Evolutionary conservation across 1,140 invertebrate species (phyloP).

Genomic region (Cepaea nemoralis): DNA sequence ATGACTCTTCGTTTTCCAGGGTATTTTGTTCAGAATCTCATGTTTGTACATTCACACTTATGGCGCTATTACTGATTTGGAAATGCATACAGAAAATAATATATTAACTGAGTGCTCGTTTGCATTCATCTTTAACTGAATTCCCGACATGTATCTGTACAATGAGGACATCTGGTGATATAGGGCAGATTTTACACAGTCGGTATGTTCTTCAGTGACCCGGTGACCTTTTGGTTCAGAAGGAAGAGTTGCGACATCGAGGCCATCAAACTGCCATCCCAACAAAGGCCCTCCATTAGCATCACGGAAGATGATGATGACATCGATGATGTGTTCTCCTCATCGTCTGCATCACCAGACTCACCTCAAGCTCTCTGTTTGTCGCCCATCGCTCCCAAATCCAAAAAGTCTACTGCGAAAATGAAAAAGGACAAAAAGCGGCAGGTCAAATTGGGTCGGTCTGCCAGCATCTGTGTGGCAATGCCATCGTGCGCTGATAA

Average conservation of each 20-base stretch:
- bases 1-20: too few relatives aligned
- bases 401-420: not conserved
- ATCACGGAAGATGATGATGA: conserved; percentile 22
- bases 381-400: not conserved
- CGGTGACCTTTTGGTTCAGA: conserved; percentile 30
- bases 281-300: conserved; percentile 9
- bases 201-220: conserved; percentile 35
- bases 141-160: too few relatives aligned
- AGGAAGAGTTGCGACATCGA: not conserved
- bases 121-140: too few relatives aligned
- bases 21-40: too few relatives aligned
- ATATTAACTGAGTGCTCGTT: too few relatives aligned
- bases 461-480: not conserved
- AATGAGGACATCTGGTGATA: too few relatives aligned
- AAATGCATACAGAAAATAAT: too few relatives aligned
- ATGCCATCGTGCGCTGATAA: not conserved
- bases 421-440: not conserved
- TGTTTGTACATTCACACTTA: too few relatives aligned
- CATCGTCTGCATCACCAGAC: conserved; percentile 1
- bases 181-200: not conserved
- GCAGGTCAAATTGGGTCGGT: not conserved
- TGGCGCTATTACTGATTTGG: too few relatives aligned
- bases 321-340: not conserved
- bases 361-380: not conserved
- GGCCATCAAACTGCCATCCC: not conserved